Evolutionary conservation across 2,113 vertebrate species (phyloP).

Genomic region (Stictonetta naevosa): DNA sequence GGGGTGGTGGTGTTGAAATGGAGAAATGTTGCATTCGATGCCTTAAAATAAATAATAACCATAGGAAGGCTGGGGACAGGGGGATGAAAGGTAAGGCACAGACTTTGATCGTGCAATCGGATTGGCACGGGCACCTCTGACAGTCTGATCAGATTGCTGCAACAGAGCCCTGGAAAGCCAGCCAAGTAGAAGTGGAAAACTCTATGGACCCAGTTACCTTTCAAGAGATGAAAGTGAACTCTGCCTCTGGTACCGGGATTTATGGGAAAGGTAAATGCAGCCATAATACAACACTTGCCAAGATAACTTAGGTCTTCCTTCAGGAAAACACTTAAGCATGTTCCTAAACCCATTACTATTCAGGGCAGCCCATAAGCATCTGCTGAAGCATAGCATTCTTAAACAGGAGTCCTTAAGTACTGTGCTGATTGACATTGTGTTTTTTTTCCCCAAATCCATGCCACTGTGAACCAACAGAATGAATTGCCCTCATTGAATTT

Average conservation of each 20-base stretch:
- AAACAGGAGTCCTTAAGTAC: background rate
- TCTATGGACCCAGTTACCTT: background rate
- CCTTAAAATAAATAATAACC: background rate
- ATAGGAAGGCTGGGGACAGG: background rate
- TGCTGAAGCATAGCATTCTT: constrained; percentile 2
- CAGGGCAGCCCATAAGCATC: background rate
- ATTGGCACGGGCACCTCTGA: background rate
- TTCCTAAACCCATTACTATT: constrained; percentile 36
- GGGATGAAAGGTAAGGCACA: constrained; percentile 29
- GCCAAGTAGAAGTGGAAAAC: background rate
- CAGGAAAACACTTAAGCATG: constrained; percentile 19
- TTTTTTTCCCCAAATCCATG: background rate
- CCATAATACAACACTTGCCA: background rate
- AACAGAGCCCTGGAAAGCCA: background rate
- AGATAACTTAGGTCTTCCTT: constrained; percentile 3
- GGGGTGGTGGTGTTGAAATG: too few relatives aligned
- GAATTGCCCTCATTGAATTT: background rate
- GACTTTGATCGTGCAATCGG: background rate
- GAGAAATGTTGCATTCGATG: too few relatives aligned
- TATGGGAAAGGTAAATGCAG: constrained; percentile 6
- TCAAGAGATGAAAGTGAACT: constrained; percentile 19
- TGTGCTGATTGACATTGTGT: background rate
- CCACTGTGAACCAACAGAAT: background rate
- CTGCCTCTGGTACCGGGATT: background rate
- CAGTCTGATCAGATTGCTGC: constrained; percentile 12